Base-by-base conservation (phyloP, 1,140 invertebrate species). In the Rhagoletis zephyria region DNA sequence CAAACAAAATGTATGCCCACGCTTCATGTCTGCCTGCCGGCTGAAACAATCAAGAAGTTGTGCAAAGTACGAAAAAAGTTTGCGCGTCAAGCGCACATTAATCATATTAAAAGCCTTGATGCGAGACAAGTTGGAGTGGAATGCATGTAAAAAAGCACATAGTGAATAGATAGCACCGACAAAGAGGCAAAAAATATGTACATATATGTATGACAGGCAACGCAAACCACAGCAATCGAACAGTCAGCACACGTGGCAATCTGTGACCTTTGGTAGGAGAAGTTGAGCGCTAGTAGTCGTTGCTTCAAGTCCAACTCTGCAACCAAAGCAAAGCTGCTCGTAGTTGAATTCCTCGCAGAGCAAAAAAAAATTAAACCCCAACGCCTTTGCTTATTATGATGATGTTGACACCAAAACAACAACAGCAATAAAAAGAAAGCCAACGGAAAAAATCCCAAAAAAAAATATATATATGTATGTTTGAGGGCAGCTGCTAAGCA, bases 61-160 rank as follows among this genome's bases (percentile, higher is more conserved):
- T 14, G 74, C 74, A 56, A 56, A 56, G 48, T 30, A 59, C 70
- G 48, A 81, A 86, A 64, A 86, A 67, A 67, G 45, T 59, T 42
- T 30, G 40, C 64, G 60, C 61, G 61, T 70, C 86, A 70, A 56
- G n/a, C 59, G 30, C 48, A 87, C 63, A 87, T 87, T 87, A 87
- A 87, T 87, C 86, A 87, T 87, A 87, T 87, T 70, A 87, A 87
- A 87, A 67, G 86, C 64, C 48, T 51, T 67, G 42, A 48, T 59
- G 63, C 86, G 42, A 65, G 42, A 48, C 60, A 61, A 56, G 64
- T 65, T 19, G n/a, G 19, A 85, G 51, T 4, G 12, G 30, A 30
- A 30, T 30, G 30, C 30, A 30, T 0, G 16, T 10, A 45, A 74
- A 45, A 74, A 56, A 4, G 12, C 59, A 85, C 6, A 19, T 3